Base-by-base conservation (phyloP, 2,113 vertebrate species). In the Bostrychus sinensis region DNA sequence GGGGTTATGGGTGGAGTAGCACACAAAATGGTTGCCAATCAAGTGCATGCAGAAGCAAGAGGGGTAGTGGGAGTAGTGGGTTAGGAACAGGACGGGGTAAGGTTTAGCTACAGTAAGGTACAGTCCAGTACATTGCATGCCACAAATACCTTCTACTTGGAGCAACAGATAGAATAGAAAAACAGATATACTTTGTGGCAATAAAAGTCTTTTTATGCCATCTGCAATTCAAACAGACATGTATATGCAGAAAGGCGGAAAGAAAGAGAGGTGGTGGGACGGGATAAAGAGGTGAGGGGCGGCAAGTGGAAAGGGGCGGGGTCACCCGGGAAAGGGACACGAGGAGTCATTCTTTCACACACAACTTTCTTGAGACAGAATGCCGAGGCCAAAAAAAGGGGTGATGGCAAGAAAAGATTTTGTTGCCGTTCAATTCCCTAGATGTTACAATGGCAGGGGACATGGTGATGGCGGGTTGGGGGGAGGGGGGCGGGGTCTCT, bases 191-290 rank as follows among this genome's bases (percentile, higher is more conserved):
- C 92, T 94, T 89, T 91, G 91, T 94, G 88, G 95, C 95, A 97
- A 96, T 95, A 96, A 97, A 97, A 97, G 92, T 94, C 92, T 96
- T 98, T 97, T 96, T 95, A 95, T 98, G 96, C 96, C 95, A 97
- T 98, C 95, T 94, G 94, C 67, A 90, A 48, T 88, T 94, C 84
- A 91, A 89, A 90, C 88, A 88, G 83, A 91, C 88, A 88, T 89
- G 90, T 92, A 86, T 89, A 90, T 92, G 90, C 89, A 91, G 89
- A 92, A 78, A 89, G 78, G 84, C 83, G 80, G 66, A 83, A 84
- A 80, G 79, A 82, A 85, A 87, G 85, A 71, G 59, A 69, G 83
- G 71, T 77, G 66, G 63, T 67, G 78, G 70, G 58, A 45, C 20
- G 66, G 86, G 70, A 63, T 61, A 80, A 68, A 66, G 66, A 3